Evolutionary conservation across 2,888 invertebrate genomes (phyloP), one percentile per base, ranked within the genome.

Genomic region (Frankliniella intonsa): DNA sequence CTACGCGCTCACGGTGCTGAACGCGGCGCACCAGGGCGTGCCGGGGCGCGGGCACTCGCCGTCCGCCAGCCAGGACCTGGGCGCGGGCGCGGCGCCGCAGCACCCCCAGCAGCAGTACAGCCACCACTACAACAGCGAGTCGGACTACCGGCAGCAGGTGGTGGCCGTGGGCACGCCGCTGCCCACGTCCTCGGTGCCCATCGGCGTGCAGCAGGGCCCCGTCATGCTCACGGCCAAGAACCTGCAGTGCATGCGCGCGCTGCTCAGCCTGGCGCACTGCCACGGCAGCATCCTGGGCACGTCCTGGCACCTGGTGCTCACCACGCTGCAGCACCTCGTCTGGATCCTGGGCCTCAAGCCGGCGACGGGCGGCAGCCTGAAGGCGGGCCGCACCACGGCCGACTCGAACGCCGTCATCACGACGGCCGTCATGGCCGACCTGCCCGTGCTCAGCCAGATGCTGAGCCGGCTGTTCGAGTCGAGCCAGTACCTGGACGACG

Each of bases 161-260:
- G 97, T 99, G 80, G 98, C 97, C 84, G 97, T 99, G 83, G 99
- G 99, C 49, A 97, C 98, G 0, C 96, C 98, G 38, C 89, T 98
- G 84, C 97, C 97, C 2, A 95, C 95, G 10, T 93, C 95, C 3
- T 92, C 94, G 8, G 88, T 94, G 82, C 94, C 95, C 5, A 92
- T 93, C 82, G 93, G 94, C 65, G 93, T 94, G 82, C 95, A 95
- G 86, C 94, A 95, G 87, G 93, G 93, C n/a, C 94, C 94, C 79
- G 98, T 99, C 82, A 97, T 98, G 97, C 90, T 99, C 86, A 99
- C 98, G 5, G 95, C 97, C 0, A 98, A 99, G 86, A 99, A 99
- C 91, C 91, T 99, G 82, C 97, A 98, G 86, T 97, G 98, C 51
- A 98, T 99, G 95, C 91, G 97, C 84, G 95, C 98, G 0, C 89